Evolutionary conservation across 1,140 invertebrate genomes (phyloP).

Genomic region (Cotesia chilonis): DNA sequence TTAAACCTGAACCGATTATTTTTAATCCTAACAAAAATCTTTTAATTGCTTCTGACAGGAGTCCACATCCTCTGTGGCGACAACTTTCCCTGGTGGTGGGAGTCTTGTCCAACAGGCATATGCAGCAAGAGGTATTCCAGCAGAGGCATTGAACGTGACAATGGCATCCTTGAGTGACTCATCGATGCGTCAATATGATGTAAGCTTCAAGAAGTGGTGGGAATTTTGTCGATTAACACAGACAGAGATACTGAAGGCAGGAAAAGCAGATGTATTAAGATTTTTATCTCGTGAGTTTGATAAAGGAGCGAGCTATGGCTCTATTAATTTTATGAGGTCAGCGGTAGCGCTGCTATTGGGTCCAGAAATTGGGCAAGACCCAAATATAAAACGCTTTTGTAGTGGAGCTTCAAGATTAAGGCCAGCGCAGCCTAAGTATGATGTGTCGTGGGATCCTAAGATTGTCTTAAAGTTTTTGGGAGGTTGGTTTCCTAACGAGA

Average conservation of each 20-base stretch:
- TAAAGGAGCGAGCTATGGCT: slow-evolving; percentile 40
- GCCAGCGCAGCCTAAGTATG: slow-evolving; percentile 42
- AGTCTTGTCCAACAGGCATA: slow-evolving; percentile 44
- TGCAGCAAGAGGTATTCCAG: slow-evolving; percentile 33
- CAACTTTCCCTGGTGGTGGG: slow-evolving; percentile 47
- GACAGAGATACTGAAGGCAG: slow-evolving; percentile 11
- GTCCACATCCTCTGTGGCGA: slow-evolving; percentile 39
- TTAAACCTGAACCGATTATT: slow-evolving; percentile 26
- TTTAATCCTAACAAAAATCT: slow-evolving; percentile 16
- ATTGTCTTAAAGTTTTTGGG: slow-evolving; percentile 40
- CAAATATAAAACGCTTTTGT: slow-evolving; percentile 40
- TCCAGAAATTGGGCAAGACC: slow-evolving; percentile 40
- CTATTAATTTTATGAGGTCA: slow-evolving; percentile 42
- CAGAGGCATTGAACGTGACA: slow-evolving; percentile 36
- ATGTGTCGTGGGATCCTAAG: slow-evolving; percentile 42
- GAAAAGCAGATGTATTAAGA: slow-evolving; percentile 23
- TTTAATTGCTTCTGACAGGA: slow-evolving; percentile 35
- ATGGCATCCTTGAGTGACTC: slow-evolving; percentile 42
- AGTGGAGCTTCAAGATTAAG: slow-evolving; percentile 40
- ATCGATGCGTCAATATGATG: slow-evolving; percentile 48
- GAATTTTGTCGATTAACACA: slow-evolving; percentile 42
- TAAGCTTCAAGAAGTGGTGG: slow-evolving; percentile 46
- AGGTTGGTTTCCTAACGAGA: slow-evolving; percentile 15
- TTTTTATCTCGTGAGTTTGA: slow-evolving; percentile 39
- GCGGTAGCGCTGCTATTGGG: slow-evolving; percentile 41